These are phyloP conservation scores for Plecturocebus donacophilus DNA, from an alignment of 2,113 vertebrate genomes.

Conservation along the genomic window DNA sequence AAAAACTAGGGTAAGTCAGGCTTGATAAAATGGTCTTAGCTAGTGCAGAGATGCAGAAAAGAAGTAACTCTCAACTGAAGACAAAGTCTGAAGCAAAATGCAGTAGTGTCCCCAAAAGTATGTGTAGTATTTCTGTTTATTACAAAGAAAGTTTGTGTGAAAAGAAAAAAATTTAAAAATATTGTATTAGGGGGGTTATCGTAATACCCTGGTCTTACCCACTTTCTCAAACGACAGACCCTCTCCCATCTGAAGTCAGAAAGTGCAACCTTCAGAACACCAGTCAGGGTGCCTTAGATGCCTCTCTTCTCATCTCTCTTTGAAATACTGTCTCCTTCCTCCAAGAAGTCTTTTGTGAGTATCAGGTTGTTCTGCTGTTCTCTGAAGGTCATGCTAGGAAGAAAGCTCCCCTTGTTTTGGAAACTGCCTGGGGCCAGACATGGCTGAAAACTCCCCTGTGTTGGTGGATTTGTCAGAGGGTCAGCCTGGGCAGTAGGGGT, in stretches of 20 bases:
- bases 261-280: accelerated
- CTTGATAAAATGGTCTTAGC: background rate
- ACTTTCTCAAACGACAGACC: background rate
- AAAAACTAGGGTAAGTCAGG: background rate
- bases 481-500: background rate
- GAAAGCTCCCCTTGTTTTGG: background rate
- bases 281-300: accelerated
- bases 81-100: background rate
- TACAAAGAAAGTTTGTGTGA: background rate
- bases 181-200: background rate
- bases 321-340: background rate
- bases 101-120: background rate
- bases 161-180: background rate
- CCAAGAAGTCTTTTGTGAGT: background rate
- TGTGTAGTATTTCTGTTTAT: background rate
- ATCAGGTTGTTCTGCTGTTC: background rate
- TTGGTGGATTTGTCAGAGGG: background rate
- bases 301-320: background rate
- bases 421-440: background rate
- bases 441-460: background rate
- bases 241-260: background rate
- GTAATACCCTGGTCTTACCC: background rate
- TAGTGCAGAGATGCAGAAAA: background rate
- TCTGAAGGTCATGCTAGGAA: background rate
- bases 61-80: background rate